Evolutionary conservation across 1,140 invertebrate genomes (phyloP).

Genomic region (Sitobion miscanthi): DNA sequence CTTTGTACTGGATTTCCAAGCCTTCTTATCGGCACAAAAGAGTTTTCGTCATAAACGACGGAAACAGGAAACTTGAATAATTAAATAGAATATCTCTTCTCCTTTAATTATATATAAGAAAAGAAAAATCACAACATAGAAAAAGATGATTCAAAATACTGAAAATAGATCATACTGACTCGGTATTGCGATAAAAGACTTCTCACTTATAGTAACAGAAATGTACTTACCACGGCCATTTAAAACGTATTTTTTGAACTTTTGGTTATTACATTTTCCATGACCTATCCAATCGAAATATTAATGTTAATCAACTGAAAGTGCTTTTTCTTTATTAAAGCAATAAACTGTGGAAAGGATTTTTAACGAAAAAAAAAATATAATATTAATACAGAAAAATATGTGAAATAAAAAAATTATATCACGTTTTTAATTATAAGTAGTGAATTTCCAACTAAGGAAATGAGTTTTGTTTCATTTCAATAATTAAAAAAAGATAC

Average conservation of each 20-base stretch:
- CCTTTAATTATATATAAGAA: not conserved
- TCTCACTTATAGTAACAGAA: not conserved
- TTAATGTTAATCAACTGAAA: not conserved
- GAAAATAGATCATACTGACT: not conserved
- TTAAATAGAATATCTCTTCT: not conserved
- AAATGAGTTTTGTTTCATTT: slow-evolving; percentile 43
- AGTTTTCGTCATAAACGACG: slow-evolving; percentile 5
- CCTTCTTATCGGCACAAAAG: not conserved
- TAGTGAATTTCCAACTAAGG: not conserved
- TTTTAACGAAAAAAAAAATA: not conserved
- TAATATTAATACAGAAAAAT: not conserved
- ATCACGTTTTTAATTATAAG: slow-evolving; percentile 48
- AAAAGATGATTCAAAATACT: not conserved
- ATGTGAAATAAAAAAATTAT: not conserved
- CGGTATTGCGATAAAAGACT: too few relatives aligned
- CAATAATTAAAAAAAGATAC: slow-evolving; percentile 27
- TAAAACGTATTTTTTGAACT: not conserved
- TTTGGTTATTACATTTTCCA: not conserved
- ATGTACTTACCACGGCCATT: not conserved
- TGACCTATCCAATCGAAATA: not conserved
- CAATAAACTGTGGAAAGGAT: not conserved
- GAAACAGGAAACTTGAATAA: slow-evolving; percentile 17
- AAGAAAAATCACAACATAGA: not conserved
- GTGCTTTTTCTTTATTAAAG: not conserved
- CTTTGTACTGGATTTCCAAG: not conserved